Percentiles rank a stretch among this genome's conserved stretches.
These are phyloP conservation scores for Capromys pilorides DNA, from an alignment of 2,797 vertebrate genomes.

Conservation along the genomic window DNA sequence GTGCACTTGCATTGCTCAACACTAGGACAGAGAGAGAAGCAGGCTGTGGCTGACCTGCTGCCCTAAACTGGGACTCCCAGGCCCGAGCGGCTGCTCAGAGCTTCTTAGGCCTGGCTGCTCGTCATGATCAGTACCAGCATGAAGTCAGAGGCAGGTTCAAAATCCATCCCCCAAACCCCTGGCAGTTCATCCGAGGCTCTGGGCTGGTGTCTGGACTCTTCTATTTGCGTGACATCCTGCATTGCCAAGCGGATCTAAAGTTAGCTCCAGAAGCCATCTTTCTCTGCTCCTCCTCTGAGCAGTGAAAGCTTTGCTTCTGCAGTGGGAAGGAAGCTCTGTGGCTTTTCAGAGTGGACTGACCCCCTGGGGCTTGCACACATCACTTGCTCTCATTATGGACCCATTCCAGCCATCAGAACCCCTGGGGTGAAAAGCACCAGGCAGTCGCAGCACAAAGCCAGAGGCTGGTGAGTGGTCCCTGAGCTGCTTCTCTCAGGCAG, in stretches of 20 bases:
- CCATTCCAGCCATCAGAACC: neutral
- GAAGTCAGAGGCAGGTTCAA: too few relatives aligned
- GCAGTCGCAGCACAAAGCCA: rapidly evolving
- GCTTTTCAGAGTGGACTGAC: neutral
- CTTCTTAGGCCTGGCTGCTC: neutral
- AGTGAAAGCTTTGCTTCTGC: neutral
- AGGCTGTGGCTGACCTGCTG: rapidly evolving
- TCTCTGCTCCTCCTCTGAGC: rapidly evolving
- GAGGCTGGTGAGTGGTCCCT: rapidly evolving
- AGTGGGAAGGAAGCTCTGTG: rapidly evolving
- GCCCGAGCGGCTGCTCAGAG: neutral
- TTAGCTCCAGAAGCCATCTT: neutral
- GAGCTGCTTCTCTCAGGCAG: neutral
- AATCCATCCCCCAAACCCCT: neutral
- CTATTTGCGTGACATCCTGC: neutral
- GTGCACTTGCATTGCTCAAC: neutral
- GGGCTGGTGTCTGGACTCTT: neutral
- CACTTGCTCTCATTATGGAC: neutral
- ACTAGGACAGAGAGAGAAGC: too few relatives aligned
- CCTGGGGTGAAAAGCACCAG: rapidly evolving
- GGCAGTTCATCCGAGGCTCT: neutral
- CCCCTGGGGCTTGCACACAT: too few relatives aligned
- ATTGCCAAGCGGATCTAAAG: neutral
- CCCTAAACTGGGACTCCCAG: neutral
- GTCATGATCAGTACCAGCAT: rapidly evolving